Percentiles rank a stretch among this genome's conserved stretches.
Evolutionary conservation across 2,888 invertebrate genomes (phyloP).

Genomic region (Microctonus aethiopoides): DNA sequence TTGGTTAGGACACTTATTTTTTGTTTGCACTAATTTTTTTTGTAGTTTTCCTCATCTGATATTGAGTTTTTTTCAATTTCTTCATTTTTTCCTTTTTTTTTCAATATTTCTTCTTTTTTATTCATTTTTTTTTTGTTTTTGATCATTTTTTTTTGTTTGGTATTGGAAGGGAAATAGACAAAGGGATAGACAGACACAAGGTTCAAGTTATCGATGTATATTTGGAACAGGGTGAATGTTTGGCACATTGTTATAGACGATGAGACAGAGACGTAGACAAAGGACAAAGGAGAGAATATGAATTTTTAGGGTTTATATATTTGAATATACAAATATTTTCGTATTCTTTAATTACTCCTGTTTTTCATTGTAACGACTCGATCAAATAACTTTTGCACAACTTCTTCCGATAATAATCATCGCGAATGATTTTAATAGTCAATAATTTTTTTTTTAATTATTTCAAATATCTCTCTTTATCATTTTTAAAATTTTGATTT

Average conservation of each 20-base stretch:
- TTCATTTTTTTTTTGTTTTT: neutral
- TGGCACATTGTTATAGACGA: constrained; percentile 62
- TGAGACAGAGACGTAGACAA: constrained; percentile 65
- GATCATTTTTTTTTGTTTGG: constrained; percentile 7
- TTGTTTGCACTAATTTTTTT: constrained; percentile 16
- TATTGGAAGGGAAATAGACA: constrained; percentile 35
- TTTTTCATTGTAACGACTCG: neutral
- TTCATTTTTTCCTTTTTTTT: neutral
- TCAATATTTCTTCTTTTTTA: neutral
- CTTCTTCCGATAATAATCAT: neutral
- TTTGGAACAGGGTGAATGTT: constrained; percentile 51
- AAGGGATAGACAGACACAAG: constrained; percentile 53
- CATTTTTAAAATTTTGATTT: neutral
- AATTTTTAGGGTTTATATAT: constrained; percentile 17
- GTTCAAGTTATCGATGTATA: constrained; percentile 40
- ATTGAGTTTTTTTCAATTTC: too few species aligned
- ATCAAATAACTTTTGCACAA: neutral
- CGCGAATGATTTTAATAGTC: neutral
- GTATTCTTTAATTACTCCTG: neutral
- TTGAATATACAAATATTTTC: neutral
- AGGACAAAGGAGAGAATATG: constrained; percentile 56
- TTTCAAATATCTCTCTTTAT: constrained; percentile 9
- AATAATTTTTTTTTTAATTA: constrained; percentile 18
- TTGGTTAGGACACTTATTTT: neutral
- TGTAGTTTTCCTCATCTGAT: too few species aligned